Base-by-base conservation (phyloP, 1,140 invertebrate species). In the Berghia stephanieae region DNA sequence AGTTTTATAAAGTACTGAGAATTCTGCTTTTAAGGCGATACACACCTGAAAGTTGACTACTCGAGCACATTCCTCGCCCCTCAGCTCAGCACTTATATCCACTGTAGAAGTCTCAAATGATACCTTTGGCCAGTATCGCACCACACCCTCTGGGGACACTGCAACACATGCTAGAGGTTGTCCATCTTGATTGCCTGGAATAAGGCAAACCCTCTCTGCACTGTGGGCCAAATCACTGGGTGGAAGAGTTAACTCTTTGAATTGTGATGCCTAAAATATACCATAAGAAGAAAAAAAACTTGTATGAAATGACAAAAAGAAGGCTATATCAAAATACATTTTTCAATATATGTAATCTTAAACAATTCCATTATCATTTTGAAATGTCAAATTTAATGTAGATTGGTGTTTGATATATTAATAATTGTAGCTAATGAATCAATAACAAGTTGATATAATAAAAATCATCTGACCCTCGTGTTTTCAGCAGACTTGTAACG, bases 151-250 rank as follows among this genome's bases (percentile, higher is more conserved):
- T 36, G 96, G 96, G 16, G 96, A 97, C 0, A 97, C 95, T 49
- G 96, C 96, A 81, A 98, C 93, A 81, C 87, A 89, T 13, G 86
- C 84, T 84, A 96, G 97, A 38, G 96, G 94, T 71, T 94, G 93
- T 77, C 92, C 92, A 18, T 93, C 93, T 78, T 91, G 89, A 4
- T 91, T 90, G 67, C 78, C 80, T 60, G 93, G 90, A 86, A 96
- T 95, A 8, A 98, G 92, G 79, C 93, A 93, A 6, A 98, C 94
- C 38, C 97, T 91, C 76, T 95, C 93, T n/a, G 96, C 95, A 87
- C 94, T 94, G 87, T 98, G 96, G 2, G 94, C 94, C 21, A 98
- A 90, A 88, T 98, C 96, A 86, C 95, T 97, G 67, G 96, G 95
- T 0, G 96, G 96, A 21, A 98, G 87, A 2, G 93, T 93, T 3